These are phyloP conservation scores for Xenopus laevis DNA, from an alignment of 2,113 vertebrate genomes.

Conservation along the genomic window DNA sequence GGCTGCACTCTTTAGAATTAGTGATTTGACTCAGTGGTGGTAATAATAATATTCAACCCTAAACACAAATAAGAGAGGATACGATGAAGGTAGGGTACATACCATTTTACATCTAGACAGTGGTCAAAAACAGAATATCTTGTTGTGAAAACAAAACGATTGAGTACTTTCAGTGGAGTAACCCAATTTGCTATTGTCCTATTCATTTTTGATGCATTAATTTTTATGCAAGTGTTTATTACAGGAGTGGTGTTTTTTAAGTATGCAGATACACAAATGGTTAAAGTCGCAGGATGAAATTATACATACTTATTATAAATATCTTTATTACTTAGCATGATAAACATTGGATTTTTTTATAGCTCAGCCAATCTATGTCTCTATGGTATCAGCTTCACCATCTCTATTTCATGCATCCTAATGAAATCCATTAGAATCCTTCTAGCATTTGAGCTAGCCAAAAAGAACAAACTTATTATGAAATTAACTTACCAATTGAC, in stretches of 20 bases:
- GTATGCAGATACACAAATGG: slow-evolving; percentile 43
- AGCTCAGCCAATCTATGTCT: slow-evolving; percentile 54
- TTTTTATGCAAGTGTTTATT: slow-evolving; percentile 47
- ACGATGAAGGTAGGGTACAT: too few relatives aligned
- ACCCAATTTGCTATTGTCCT: slow-evolving; percentile 52
- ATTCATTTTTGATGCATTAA: slow-evolving; percentile 47
- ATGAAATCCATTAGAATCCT: slow-evolving; percentile 56
- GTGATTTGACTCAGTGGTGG: too few relatives aligned
- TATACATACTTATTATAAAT: slow-evolving; percentile 56
- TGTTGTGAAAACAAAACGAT: slow-evolving; percentile 30
- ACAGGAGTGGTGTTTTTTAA: slow-evolving; percentile 46
- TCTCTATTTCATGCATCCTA: slow-evolving; percentile 60
- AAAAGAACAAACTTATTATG: slow-evolving; percentile 21
- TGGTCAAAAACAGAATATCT: slow-evolving; percentile 47
- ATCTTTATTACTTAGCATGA: slow-evolving; percentile 55
- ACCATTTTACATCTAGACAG: background rate
- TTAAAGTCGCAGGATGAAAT: slow-evolving; percentile 51
- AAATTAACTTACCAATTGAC: slow-evolving; percentile 51
- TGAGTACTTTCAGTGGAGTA: slow-evolving; percentile 51
- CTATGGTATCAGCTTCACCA: slow-evolving; percentile 61
- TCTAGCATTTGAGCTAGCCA: slow-evolving; percentile 53
- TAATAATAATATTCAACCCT: too few relatives aligned
- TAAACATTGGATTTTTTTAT: slow-evolving; percentile 56
- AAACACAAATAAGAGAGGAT: too few relatives aligned
- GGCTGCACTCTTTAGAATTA: too few relatives aligned